Evolutionary conservation across 2,113 vertebrate species (phyloP), one percentile per base, ranked within the genome.

Genomic region (Zosterops lateralis): DNA sequence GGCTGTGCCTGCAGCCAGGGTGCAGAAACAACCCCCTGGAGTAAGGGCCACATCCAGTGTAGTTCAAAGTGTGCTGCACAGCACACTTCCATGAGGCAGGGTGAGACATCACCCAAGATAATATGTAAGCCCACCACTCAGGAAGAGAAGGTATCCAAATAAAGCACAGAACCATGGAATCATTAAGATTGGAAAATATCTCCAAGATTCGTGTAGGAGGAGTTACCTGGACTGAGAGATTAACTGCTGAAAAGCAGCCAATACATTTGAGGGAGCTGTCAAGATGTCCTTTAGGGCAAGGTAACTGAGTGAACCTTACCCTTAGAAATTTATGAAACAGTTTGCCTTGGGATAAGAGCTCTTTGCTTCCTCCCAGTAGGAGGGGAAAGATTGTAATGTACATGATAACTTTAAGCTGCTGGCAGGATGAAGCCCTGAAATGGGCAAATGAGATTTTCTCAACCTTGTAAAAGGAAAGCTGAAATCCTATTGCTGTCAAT

Each of bases 381-480:
- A 85, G 17, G n/a, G 14, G 16, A 29, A 70, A 60, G 10, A 67
- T 20, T 64, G 29, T 81, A 20, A 26, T 65, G 22, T 31, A 32
- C 42, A 51, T 31, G 32, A 51, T 70, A 50, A 47, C 44, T 86
- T 17, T 24, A 29, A 54, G 44, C 51, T 67, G 21, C 31, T 86
- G 68, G 44, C 24, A 81, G 68, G 73, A 67, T 74, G 73, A 74
- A 84, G 34, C 50, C 10, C 1, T 75, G 57, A 91, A 90, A 91
- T 31, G 44, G 31, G 73, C 4, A 17, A 89, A 84, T 75, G 40
- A 87, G 53, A 78, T 93, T 90, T 92, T 48, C 57, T 84, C 38
- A 75, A 14, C 28, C 61, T 68, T 84, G n/a, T 53, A 51, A 84
- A 96, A 68, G 21, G 77, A 91, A 86, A 84, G 56, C 65, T 81